A percentile compares a stretch with the other conserved stretches of the same genome.
Evolutionary conservation across 2,113 vertebrate genomes (phyloP).

Genomic region (Microcebus lehilahytsara): DNA sequence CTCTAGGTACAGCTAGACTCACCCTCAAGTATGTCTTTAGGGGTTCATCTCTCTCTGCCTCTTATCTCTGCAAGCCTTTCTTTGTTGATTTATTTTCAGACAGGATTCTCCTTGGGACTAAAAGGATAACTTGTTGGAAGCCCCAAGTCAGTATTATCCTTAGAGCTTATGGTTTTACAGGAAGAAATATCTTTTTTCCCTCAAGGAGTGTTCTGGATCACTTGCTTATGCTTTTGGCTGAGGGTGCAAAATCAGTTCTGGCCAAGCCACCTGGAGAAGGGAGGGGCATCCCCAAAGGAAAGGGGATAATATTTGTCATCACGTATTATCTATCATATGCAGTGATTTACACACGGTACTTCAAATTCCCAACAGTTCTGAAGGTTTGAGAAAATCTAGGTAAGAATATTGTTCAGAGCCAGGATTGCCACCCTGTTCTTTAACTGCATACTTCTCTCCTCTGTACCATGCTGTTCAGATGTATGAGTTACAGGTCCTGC

Average conservation of each 20-base stretch:
- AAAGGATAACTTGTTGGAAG: neutral
- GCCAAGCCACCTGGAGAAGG: neutral
- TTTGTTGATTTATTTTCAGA: conserved; percentile 24
- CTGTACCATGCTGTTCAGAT: neutral
- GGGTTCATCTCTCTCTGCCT: neutral
- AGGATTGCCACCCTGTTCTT: neutral
- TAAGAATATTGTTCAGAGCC: neutral
- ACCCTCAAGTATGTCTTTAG: neutral
- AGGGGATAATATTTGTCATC: neutral
- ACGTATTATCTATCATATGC: neutral
- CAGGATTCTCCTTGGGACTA: neutral
- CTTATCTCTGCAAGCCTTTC: neutral
- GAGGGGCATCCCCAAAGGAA: neutral
- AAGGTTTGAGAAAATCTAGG: neutral
- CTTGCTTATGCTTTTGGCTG: neutral
- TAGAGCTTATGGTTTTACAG: neutral
- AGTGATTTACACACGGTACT: neutral
- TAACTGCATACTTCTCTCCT: neutral
- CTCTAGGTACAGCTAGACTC: neutral
- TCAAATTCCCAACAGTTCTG: neutral
- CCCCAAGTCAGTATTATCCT: neutral
- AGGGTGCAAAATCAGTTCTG: neutral
- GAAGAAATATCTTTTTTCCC: neutral
- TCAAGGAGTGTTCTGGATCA: neutral
- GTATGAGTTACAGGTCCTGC: neutral